Evolutionary conservation across 2,888 invertebrate species (phyloP).

Genomic region (Molorchus minor): DNA sequence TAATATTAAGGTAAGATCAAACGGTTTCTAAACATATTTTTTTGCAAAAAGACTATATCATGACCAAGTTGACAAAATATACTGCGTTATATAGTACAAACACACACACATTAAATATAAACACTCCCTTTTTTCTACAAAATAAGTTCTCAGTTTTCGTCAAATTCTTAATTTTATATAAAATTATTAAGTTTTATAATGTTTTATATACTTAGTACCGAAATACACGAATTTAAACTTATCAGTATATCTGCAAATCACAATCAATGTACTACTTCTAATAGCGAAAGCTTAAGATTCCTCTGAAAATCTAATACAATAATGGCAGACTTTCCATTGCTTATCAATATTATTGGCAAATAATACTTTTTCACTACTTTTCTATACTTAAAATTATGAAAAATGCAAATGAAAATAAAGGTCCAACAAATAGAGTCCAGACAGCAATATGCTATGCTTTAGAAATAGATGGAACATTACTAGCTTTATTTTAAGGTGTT

Average conservation of each 20-base stretch:
- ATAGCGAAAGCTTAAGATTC: slow-evolving; percentile 29
- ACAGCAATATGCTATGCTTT: too few species aligned
- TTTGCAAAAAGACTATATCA: slow-evolving; percentile 10
- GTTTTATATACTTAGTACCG: slow-evolving; percentile 33
- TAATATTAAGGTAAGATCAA: background rate
- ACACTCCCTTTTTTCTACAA: slow-evolving; percentile 20
- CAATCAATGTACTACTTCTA: slow-evolving; percentile 34
- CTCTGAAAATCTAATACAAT: slow-evolving; percentile 29
- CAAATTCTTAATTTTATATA: slow-evolving; percentile 2
- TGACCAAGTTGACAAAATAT: too few species aligned
- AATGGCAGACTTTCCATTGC: slow-evolving; percentile 42
- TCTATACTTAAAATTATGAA: too few species aligned
- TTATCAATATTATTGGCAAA: slow-evolving; percentile 37
- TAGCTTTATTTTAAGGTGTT: too few species aligned
- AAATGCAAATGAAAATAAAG: too few species aligned
- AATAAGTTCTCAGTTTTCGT: slow-evolving; percentile 23
- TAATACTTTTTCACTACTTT: slow-evolving; percentile 19
- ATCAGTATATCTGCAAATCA: slow-evolving; percentile 38
- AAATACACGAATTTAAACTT: slow-evolving; percentile 38
- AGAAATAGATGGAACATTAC: too few species aligned
- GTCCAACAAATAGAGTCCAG: too few species aligned
- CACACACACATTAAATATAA: slow-evolving; percentile 17
- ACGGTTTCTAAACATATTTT: slow-evolving; percentile 8
- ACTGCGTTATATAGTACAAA: background rate
- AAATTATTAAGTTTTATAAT: slow-evolving; percentile 12